A percentile compares a stretch with the other conserved stretches of the same genome.
These are phyloP conservation scores for Phoxinus phoxinus DNA, from an alignment of 2,113 vertebrate genomes.

Conservation along the genomic window DNA sequence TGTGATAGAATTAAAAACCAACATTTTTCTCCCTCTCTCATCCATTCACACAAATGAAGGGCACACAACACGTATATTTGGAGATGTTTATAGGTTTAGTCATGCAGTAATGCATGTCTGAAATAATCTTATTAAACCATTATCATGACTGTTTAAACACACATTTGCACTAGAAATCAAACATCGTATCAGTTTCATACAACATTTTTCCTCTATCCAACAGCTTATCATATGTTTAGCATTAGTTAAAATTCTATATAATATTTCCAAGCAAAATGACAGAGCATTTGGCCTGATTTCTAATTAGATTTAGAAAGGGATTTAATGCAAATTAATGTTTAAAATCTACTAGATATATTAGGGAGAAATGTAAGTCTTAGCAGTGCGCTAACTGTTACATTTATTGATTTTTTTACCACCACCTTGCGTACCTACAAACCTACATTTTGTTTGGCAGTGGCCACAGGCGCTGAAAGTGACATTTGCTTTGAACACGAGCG, in stretches of 20 bases:
- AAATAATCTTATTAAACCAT: constrained; percentile 46
- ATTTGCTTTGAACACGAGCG: constrained; percentile 46
- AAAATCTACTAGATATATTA: background rate
- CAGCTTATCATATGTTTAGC: background rate
- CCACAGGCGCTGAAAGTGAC: constrained; percentile 4
- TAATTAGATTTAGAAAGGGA: background rate
- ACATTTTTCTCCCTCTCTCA: background rate
- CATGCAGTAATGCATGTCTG: constrained; percentile 29
- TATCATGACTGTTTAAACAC: background rate
- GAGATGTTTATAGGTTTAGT: constrained; percentile 35
- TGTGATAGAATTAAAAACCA: background rate
- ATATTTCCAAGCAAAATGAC: background rate
- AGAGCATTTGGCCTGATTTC: background rate
- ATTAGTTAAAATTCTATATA: background rate
- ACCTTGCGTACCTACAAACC: background rate
- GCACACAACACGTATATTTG: background rate
- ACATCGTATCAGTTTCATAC: constrained; percentile 39
- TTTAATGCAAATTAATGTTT: background rate
- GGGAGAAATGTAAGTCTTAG: background rate
- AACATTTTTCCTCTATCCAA: background rate
- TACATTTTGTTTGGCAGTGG: background rate
- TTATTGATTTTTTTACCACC: background rate
- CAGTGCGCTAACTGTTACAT: background rate
- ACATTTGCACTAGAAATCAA: constrained; percentile 1
- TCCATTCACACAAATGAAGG: background rate